Conservation (phyloP, 2,888 invertebrate genomes). For the Andrena trimmerana region DNA sequence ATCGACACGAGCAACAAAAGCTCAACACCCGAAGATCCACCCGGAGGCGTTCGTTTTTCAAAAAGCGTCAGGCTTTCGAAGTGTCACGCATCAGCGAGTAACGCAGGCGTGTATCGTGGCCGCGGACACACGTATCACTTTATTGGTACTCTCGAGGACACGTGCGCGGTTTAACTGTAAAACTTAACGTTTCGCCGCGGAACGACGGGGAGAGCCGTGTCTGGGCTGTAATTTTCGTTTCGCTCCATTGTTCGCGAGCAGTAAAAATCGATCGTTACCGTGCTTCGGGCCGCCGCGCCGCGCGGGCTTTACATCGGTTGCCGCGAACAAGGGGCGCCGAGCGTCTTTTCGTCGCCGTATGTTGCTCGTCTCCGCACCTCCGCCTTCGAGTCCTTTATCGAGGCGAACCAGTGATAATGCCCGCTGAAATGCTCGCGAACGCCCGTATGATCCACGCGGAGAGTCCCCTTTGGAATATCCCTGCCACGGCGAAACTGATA, state of each 20-base stretch:
- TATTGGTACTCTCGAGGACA: conserved; percentile 62
- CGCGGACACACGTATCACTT: conserved; percentile 40
- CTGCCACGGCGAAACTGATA: conserved; percentile 3
- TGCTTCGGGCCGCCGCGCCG: not conserved
- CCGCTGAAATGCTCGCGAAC: conserved; percentile 20
- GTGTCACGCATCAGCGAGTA: conserved; percentile 38
- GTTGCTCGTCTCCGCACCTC: not conserved
- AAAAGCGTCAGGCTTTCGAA: conserved; percentile 26
- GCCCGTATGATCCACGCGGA: not conserved
- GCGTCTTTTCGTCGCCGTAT: not conserved
- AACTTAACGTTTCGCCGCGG: conserved; percentile 61
- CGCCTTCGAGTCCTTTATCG: conserved; percentile 3
- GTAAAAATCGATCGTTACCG: conserved; percentile 63
- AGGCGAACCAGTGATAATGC: conserved; percentile 9
- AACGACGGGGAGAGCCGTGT: conserved; percentile 43
- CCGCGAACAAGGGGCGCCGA: not conserved
- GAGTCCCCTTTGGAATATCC: conserved; percentile 1
- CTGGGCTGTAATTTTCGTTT: conserved; percentile 61
- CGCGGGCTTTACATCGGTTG: conserved; percentile 30
- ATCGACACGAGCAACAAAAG: not conserved
- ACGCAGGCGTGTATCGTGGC: conserved; percentile 6
- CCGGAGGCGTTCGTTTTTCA: not conserved
- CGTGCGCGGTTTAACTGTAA: conserved; percentile 66
- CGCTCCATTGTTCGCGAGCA: conserved; percentile 58
- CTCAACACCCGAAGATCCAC: not conserved